phyloP scores from a whole-genome alignment of 1,140 invertebrate species.

The Drosophila bipectinata region DNA sequence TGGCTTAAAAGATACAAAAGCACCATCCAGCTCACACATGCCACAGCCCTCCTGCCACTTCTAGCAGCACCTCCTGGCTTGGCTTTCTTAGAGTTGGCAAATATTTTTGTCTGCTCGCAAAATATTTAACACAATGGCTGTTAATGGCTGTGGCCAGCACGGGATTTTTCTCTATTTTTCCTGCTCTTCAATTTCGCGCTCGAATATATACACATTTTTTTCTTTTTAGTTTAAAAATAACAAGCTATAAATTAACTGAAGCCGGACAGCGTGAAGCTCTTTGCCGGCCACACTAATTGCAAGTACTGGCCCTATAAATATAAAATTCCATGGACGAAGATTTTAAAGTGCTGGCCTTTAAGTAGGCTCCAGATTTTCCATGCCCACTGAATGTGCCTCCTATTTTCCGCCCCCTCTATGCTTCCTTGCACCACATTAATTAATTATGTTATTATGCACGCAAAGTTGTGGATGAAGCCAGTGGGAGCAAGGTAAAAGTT shows the following conservation, averaged over 20 bases:
- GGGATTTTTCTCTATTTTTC: slow-evolving; percentile 48
- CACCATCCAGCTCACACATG: slow-evolving; percentile 37
- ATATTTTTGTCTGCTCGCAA: slow-evolving; percentile 75
- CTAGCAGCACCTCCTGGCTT: slow-evolving; percentile 17
- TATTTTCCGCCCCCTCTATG: slow-evolving; percentile 7
- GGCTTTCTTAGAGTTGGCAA: slow-evolving; percentile 63
- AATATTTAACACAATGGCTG: slow-evolving; percentile 72
- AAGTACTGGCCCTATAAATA: slow-evolving; percentile 67
- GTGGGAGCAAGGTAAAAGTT: slow-evolving; percentile 30
- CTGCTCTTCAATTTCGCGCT: slow-evolving; percentile 37
- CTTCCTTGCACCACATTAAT: slow-evolving; percentile 52
- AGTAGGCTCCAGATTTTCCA: slow-evolving; percentile 18
- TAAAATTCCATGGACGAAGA: slow-evolving; percentile 45
- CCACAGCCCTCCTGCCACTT: slow-evolving; percentile 8
- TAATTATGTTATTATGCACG: slow-evolving; percentile 70
- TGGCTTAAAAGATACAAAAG: slow-evolving; percentile 63
- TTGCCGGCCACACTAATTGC: slow-evolving; percentile 70
- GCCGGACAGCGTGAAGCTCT: slow-evolving; percentile 57
- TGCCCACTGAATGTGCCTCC: background rate
- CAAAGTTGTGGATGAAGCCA: slow-evolving; percentile 13
- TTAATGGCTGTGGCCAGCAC: slow-evolving; percentile 63
- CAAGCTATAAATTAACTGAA: slow-evolving; percentile 75
- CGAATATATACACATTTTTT: slow-evolving; percentile 8
- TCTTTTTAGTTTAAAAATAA: slow-evolving; percentile 68
- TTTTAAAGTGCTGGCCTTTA: slow-evolving; percentile 46